These are phyloP conservation scores for Mionectes olivaceus DNA, from an alignment of 2,797 vertebrate species.

Conservation along the genomic window DNA sequence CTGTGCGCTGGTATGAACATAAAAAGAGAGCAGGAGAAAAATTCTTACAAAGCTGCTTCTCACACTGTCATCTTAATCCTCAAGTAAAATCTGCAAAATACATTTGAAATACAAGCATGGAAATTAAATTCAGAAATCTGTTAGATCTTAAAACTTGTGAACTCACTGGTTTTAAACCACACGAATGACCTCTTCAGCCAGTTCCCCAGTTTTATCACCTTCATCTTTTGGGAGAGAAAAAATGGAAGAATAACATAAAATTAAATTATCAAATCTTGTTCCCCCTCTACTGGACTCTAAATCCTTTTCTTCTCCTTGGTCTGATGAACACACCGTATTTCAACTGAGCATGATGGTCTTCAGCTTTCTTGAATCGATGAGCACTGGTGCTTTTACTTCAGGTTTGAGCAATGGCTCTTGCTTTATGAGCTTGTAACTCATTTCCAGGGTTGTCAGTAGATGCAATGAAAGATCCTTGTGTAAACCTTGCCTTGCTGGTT, in stretches of 20 bases:
- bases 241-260: not conserved
- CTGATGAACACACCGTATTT: not conserved
- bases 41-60: not conserved
- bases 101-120: not conserved
- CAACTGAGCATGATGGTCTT: not conserved
- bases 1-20: not conserved
- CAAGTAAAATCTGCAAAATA: not conserved
- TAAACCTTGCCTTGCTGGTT: not conserved
- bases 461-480: not conserved
- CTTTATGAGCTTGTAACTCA: not conserved
- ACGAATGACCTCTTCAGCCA: not conserved
- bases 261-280: not conserved
- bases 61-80: not conserved
- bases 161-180: not conserved
- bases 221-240: not conserved
- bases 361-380: not conserved
- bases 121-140: not conserved
- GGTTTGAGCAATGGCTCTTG: not conserved
- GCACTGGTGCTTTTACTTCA: not conserved
- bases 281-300: not conserved
- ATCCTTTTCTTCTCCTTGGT: not conserved
- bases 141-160: not conserved
- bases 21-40: not conserved
- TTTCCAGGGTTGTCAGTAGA: not conserved
- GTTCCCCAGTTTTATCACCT: not conserved